Percentiles rank a stretch among this genome's conserved stretches.
Evolutionary conservation across 2,888 invertebrate genomes (phyloP).

Genomic region (Steinernema scapterisci): DNA sequence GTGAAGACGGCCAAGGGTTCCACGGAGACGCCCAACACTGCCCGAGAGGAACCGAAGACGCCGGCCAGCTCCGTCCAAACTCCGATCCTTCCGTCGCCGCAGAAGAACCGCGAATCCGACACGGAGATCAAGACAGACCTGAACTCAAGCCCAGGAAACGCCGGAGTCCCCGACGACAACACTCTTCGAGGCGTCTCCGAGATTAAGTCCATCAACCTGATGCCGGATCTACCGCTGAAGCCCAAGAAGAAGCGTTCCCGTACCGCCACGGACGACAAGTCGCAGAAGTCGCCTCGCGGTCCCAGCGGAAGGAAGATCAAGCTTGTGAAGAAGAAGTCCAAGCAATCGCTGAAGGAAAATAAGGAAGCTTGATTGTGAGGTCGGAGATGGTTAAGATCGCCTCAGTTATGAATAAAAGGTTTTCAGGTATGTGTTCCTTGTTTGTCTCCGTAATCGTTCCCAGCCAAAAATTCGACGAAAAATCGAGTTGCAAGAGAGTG

Average conservation of each 20-base stretch:
- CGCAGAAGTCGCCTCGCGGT: background rate
- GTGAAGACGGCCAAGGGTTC: too few relatives aligned
- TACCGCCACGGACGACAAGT: background rate
- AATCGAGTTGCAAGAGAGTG: too few relatives aligned
- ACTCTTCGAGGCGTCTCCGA: background rate
- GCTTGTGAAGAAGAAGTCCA: background rate
- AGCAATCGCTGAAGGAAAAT: too few relatives aligned
- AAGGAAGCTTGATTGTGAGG: too few relatives aligned
- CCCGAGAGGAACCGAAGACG: too few relatives aligned
- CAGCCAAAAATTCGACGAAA: too few relatives aligned
- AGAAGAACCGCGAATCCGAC: background rate
- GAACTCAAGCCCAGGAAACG: too few relatives aligned
- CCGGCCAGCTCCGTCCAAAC: background rate
- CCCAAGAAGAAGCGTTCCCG: background rate
- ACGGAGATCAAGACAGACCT: background rate
- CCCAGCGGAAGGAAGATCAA: background rate
- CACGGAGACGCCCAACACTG: too few relatives aligned
- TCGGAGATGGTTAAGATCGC: too few relatives aligned
- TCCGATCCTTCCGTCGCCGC: background rate
- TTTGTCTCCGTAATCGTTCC: too few relatives aligned
- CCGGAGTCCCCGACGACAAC: background rate
- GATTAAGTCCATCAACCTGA: slow-evolving; percentile 15
- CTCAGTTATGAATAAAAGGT: too few relatives aligned
- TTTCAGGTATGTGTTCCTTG: too few relatives aligned
- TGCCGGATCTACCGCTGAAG: background rate